Base-by-base conservation (phyloP, 2,888 invertebrate species). In the Andrena chrysosceles region DNA sequence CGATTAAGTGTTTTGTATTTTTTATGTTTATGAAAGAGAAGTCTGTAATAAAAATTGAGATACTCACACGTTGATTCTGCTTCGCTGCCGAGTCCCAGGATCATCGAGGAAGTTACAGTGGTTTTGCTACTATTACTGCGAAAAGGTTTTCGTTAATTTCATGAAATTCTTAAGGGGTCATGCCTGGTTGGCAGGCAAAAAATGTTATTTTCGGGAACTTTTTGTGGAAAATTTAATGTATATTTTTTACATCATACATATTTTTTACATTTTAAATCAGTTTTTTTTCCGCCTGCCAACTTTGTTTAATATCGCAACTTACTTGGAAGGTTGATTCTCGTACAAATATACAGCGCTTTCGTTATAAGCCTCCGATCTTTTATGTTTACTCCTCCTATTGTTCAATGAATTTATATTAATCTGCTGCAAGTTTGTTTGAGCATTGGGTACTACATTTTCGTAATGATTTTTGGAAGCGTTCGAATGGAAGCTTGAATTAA, bases 41-140 rank as follows among this genome's bases (percentile, higher is more conserved):
- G 42, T 13, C 0, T 42, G 42, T 42, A 42, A 42, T 42, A 16
- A 42, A 42, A 42, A 0, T 42, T 16, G 66, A 73, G 64, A 35
- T 75, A 33, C 76, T 54, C 72, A 89, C 88, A 85, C 83, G 86
- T 83, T 49, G 81, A 76, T 42, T 80, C 71, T 60, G 77, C 87
- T 71, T 89, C 89, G 49, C 79, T 71, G 49, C 73, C 82, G 33
- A 89, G 81, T 49, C 64, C 71, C 59, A 90, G 66, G 20, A 78
- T 84, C 42, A 78, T 83, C 20, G 88, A 89, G n/a, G 90, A 89
- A 67, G 85, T 83, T 6, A 86, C 42, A 33, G 80, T 85, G 8
- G 83, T 85, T 66, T 86, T 85, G 62, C 88, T 90, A 77, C 87
- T 90, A 60, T 88, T 85, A 64, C 92, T 92, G 86, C 49, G 89